Base-by-base conservation (phyloP, 2,113 vertebrate species). In the Solea solea region DNA sequence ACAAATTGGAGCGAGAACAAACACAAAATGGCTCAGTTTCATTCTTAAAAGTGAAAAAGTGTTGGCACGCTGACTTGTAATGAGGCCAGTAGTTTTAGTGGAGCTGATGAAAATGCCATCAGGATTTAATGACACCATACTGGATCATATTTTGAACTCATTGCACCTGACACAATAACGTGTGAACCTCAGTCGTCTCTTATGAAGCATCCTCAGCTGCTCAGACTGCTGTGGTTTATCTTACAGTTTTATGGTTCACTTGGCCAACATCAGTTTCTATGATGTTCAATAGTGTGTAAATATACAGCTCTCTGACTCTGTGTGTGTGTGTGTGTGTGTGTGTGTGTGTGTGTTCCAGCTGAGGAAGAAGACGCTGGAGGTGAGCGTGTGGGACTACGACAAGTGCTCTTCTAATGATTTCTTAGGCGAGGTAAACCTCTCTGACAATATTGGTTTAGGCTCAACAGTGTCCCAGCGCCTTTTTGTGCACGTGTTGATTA, bases 311-410 rank as follows among this genome's bases (percentile, higher is more conserved):
- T 48, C 5, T 34, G 34, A 34, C 34, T 83, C 65, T 73, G 90
- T 72, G 71, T 90, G 89, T 85, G 21, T 21, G 21, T 21, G 44
- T 46, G 44, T 46, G 3, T 80, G 90, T 64, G 67, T 72, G 90
- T 72, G 69, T 90, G 88, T 83, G 66, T 73, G 90, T 72, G 71
- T 90, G 89, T 85, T 52, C 74, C 89, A 99, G 98, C 92, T 99
- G 80, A 96, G 96, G 92, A 99, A 98, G 94, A 99, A 99, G 93
- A 99, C 97, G 12, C 90, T 99, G 86, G 98, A 99, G 82, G 97
- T 99, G 78, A 98, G 95, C 77, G 97, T 99, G 78, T 99, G 98
- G 97, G 98, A 99, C 92, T 99, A 99, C 51, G 98, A 99, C 82
- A 95, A 96, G 92, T 94, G 95, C 86, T 98, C 97, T 58, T 98